Base-by-base conservation (phyloP, 2,888 invertebrate genomes). In the Dendrolimus pini region DNA sequence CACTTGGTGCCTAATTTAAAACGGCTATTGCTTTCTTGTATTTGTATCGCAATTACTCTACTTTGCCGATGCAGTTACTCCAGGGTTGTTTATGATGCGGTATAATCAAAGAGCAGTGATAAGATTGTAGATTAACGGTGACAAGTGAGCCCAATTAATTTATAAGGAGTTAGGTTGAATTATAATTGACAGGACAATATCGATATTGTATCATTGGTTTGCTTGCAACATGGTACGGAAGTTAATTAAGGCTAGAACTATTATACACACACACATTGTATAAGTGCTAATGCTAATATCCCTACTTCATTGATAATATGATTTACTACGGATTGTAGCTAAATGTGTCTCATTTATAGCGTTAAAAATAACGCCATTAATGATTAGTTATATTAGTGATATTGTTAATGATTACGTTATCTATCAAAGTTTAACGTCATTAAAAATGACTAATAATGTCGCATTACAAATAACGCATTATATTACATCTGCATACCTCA, bases 51-150 rank as follows among this genome's bases (percentile, higher is more conserved):
- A 56, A 64, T 61, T 61, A 64, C 62, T 68, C 62, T 62, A 62
- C 55, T 59, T 54, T 54, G 56, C 30, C 47, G 9, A 10, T 47
- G 47, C 47, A 12, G 47, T 59, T 55, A 30, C 30, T 30, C 30
- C 30, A 54, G 58, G 60, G 59, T 64, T 60, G 59, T 52, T 80
- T 77, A 78, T 71, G 72, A 72, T 55, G 69, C 75, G 71, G 76
- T 61, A 60, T 56, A 67, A 72, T 72, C 72, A 70, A 71, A 72
- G 70, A 60, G 58, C 8, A 14, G 7, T 59, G 66, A 72, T 72
- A 71, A 69, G 66, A 69, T 70, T 68, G 58, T 56, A 59, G 57
- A 65, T 61, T 59, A 47, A 12, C 9, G 47, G 47, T 10, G 47
- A 47, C 47, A 47, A 47, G 47, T 47, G 47, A 47, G 47, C 12